Evolutionary conservation across 2,113 vertebrate species (phyloP).

Genomic region (cat (Felis catus)): DNA sequence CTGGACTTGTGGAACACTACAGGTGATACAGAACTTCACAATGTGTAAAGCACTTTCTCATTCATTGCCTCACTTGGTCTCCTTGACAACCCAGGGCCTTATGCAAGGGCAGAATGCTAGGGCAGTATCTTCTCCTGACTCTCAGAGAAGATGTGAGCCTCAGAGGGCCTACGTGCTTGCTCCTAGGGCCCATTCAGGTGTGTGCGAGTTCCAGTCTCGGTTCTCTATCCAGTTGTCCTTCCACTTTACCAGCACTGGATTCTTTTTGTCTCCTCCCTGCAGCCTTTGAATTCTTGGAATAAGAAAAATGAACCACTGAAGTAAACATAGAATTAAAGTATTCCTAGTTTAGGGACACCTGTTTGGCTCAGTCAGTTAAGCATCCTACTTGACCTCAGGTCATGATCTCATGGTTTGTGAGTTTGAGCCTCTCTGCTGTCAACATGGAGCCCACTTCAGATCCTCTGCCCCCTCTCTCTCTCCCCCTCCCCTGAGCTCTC

Average conservation of each 20-base stretch:
- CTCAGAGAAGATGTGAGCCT: not conserved
- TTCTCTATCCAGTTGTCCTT: not conserved
- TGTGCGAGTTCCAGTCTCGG: not conserved
- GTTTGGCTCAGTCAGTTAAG: too few species aligned
- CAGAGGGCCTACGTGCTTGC: not conserved
- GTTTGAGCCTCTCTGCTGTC: too few species aligned
- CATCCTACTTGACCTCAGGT: too few species aligned
- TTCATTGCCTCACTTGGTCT: not conserved
- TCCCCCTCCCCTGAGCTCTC: too few species aligned
- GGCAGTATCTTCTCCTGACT: not conserved
- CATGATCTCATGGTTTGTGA: too few species aligned
- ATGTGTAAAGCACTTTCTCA: not conserved
- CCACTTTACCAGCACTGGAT: not conserved
- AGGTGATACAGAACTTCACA: not conserved
- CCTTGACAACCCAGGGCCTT: not conserved
- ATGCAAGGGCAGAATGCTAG: not conserved
- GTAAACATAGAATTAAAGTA: not conserved
- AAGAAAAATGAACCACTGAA: not conserved
- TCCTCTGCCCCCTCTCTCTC: too few species aligned
- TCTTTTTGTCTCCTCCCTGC: not conserved
- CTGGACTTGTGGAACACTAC: too few species aligned
- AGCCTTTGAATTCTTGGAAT: not conserved
- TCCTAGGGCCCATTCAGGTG: rapidly evolving
- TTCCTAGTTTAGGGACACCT: not conserved
- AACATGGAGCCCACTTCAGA: too few species aligned